Percentiles rank a stretch among this genome's conserved stretches.
phyloP scores from a whole-genome alignment of 2,888 invertebrate genomes.

The Mesopsocus fuscifrons region DNA sequence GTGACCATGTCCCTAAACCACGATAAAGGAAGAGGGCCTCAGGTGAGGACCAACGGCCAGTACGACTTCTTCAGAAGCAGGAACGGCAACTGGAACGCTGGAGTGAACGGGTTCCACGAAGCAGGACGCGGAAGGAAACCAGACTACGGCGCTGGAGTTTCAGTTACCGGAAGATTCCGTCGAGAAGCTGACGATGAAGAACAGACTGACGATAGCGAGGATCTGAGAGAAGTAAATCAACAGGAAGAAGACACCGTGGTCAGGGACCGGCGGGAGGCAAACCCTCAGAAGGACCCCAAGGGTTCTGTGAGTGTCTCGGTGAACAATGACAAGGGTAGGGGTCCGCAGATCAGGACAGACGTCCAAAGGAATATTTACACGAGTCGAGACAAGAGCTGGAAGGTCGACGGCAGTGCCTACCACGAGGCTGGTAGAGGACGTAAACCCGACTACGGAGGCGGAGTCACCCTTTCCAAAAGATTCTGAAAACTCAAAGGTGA shows the following conservation, averaged over 20 bases:
- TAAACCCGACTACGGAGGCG: slow-evolving; percentile 1
- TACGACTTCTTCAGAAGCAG: neutral
- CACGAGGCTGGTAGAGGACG: neutral
- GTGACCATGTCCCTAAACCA: no score
- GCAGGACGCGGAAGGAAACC: neutral
- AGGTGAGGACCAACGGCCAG: neutral
- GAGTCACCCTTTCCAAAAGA: neutral
- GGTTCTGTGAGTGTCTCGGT: neutral
- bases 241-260: neutral
- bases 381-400: neutral
- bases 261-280: neutral
- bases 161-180: neutral
- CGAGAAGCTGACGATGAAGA: neutral
- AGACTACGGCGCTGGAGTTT: slow-evolving; percentile 2
- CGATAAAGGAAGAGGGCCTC: no score
- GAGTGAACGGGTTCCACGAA: neutral
- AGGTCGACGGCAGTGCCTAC: neutral
- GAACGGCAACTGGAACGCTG: neutral
- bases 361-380: neutral
- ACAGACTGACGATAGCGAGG: neutral
- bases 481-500: no score
- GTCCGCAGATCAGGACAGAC: slow-evolving; percentile 3
- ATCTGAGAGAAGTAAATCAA: no score
- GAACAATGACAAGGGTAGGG: slow-evolving; percentile 8
- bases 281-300: neutral